These are phyloP conservation scores for Embidobia sp. DNA, from an alignment of 2,888 invertebrate species.

Conservation along the genomic window DNA sequence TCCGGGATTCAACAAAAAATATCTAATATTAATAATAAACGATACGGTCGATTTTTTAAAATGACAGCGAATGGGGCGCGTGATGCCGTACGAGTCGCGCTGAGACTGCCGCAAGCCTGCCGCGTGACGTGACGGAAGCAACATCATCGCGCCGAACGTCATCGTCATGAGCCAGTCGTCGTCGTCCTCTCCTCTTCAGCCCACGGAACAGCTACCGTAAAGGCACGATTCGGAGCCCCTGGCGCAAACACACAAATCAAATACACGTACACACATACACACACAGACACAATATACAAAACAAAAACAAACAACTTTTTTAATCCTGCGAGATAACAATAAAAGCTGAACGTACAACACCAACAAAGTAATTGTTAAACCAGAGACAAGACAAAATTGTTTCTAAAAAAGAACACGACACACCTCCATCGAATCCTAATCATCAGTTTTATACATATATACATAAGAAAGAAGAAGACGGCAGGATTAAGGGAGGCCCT, in stretches of 20 bases:
- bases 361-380: too few species aligned
- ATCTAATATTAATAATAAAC: conserved; percentile 81
- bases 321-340: conserved; percentile 37
- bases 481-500: too few species aligned
- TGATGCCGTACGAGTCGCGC: conserved; percentile 75
- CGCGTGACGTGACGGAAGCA: conserved; percentile 69
- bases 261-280: conserved; percentile 10
- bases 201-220: conserved; percentile 58
- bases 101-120: conserved; percentile 75
- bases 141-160: conserved; percentile 65
- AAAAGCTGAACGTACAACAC: conserved; percentile 40
- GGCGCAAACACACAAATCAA: conserved; percentile 40
- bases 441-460: conserved; percentile 26
- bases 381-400: neutral
- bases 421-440: conserved; percentile 26
- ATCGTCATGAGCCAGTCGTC: conserved; percentile 71
- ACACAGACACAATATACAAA: conserved; percentile 1
- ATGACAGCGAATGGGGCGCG: conserved; percentile 76
- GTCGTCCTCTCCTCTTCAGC: conserved; percentile 72
- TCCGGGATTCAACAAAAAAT: conserved; percentile 79
- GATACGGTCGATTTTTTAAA: conserved; percentile 78
- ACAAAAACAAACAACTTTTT: conserved; percentile 5
- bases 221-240: conserved; percentile 67
- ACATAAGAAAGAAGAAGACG: too few species aligned
- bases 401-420: conserved; percentile 20